Evolutionary conservation across 2,888 invertebrate genomes (phyloP).

Genomic region (Drosophila limbata): DNA sequence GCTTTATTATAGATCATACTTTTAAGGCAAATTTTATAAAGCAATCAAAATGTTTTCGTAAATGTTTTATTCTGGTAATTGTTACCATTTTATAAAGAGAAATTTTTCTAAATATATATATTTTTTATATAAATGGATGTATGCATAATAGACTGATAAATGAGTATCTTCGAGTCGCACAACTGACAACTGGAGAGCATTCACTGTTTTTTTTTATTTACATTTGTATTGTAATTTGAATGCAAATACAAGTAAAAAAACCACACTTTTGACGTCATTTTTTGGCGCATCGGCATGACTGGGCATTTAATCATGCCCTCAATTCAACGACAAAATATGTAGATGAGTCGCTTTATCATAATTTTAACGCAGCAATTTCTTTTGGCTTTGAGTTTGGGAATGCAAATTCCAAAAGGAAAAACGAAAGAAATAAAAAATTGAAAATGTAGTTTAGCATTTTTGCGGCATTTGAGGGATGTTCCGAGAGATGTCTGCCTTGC

Average conservation of each 20-base stretch:
- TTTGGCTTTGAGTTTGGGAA: constrained; percentile 41
- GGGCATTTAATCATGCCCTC: constrained; percentile 68
- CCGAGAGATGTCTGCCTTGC: constrained; percentile 3
- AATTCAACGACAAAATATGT: constrained; percentile 66
- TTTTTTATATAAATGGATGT: no score
- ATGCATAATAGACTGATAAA: no score
- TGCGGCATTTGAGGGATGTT: constrained; percentile 68
- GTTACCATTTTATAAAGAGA: no score
- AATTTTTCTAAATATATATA: no score
- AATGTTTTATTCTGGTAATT: neutral
- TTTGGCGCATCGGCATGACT: constrained; percentile 36
- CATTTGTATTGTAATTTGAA: constrained; percentile 49
- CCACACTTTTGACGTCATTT: constrained; percentile 48
- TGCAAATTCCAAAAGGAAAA: constrained; percentile 64
- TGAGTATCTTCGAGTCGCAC: neutral
- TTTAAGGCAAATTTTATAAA: neutral
- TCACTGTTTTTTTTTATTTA: neutral
- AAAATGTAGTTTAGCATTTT: constrained; percentile 74
- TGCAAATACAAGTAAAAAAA: constrained; percentile 25
- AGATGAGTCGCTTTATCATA: constrained; percentile 63
- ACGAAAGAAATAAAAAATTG: neutral
- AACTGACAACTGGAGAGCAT: neutral
- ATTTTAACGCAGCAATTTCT: constrained; percentile 67
- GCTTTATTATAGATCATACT: neutral
- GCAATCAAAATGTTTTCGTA: neutral